Conservation (phyloP, 2,888 invertebrate species). For the Drosophila borborema region DNA sequence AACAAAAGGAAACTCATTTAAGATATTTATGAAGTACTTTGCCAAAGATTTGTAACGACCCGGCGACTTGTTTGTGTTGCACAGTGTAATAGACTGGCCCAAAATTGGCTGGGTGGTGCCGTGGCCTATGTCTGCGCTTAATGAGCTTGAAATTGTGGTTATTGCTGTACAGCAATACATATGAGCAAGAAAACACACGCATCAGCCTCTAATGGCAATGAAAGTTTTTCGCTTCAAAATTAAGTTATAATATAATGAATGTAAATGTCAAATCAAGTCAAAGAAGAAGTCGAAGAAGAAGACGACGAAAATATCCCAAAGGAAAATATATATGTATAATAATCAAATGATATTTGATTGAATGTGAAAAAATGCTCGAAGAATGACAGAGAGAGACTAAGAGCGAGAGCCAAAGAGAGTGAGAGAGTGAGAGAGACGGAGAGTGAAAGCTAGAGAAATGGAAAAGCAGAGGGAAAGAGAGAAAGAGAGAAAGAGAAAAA, state of each 20-base stretch:
- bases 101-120: slow-evolving; percentile 31
- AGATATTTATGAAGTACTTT: slow-evolving; percentile 79
- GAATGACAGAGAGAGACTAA: neutral
- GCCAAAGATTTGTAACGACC: slow-evolving; percentile 64
- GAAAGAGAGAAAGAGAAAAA: no score
- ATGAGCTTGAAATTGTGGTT: slow-evolving; percentile 53
- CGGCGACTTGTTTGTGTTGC: slow-evolving; percentile 21
- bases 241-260: slow-evolving; percentile 7
- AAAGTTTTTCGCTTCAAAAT: slow-evolving; percentile 6
- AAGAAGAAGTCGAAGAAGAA: neutral
- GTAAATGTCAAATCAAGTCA: neutral
- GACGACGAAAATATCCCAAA: neutral
- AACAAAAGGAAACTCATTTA: slow-evolving; percentile 75
- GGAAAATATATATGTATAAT: neutral
- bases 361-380: no score
- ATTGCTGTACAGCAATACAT: slow-evolving; percentile 34
- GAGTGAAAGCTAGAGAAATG: no score
- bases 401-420: no score
- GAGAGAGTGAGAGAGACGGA: no score
- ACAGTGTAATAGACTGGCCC: slow-evolving; percentile 26
- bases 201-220: slow-evolving; percentile 26
- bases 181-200: slow-evolving; percentile 28
- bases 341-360: neutral
- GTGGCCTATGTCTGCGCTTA: slow-evolving; percentile 38
- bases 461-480: no score